phyloP scores from a whole-genome alignment of 1,140 invertebrate genomes.

The Argopecten irradians region DNA sequence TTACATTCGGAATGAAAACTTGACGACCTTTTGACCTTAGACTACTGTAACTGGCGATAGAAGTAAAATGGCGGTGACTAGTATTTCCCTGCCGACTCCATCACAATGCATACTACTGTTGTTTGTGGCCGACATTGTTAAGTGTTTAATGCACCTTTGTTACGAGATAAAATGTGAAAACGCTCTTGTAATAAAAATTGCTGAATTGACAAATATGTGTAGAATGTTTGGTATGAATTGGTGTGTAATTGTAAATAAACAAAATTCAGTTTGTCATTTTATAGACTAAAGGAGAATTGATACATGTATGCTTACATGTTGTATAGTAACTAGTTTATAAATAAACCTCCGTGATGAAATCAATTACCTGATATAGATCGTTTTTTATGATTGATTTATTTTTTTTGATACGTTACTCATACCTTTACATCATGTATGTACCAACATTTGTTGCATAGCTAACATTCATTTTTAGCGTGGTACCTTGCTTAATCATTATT shows the following conservation, averaged over 20 bases:
- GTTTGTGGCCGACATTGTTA: background rate
- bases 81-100: background rate
- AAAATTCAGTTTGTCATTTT: too few species aligned
- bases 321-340: too few species aligned
- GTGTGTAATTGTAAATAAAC: background rate
- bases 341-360: background rate
- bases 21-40: background rate
- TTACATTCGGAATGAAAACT: background rate
- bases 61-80: background rate
- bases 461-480: background rate
- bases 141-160: background rate
- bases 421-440: background rate
- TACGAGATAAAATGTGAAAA: background rate
- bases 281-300: too few species aligned
- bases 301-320: too few species aligned
- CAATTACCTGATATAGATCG: background rate
- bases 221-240: background rate
- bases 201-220: background rate
- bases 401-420: background rate
- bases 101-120: background rate
- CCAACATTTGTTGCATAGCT: background rate
- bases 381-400: background rate
- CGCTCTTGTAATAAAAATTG: background rate
- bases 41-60: conserved; percentile 2
- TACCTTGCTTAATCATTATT: background rate